Conservation (phyloP, 2,888 invertebrate genomes). For the Aspidiotus destructor region DNA sequence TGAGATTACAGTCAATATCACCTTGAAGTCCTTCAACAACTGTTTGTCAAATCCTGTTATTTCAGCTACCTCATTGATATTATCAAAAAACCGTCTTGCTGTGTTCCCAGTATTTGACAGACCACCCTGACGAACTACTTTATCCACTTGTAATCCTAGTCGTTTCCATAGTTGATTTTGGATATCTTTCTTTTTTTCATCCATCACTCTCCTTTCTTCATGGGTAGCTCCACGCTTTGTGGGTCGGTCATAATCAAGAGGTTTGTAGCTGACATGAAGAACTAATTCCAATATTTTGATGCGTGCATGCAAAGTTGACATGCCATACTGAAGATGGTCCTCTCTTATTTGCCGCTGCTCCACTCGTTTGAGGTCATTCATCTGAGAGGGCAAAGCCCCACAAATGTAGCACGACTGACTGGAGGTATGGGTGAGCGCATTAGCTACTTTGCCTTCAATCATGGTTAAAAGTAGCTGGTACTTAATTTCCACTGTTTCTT, state of each 20-base stretch:
- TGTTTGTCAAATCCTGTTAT: background rate
- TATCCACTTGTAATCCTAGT: background rate
- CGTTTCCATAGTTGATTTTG: background rate
- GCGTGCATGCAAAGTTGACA: background rate
- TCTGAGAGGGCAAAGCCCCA: background rate
- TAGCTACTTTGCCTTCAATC: background rate
- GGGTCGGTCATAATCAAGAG: background rate
- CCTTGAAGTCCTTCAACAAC: background rate
- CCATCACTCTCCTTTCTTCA: background rate
- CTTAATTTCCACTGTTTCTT: no score
- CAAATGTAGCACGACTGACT: background rate
- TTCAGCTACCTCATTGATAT: background rate
- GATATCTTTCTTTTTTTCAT: background rate
- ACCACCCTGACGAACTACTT: background rate
- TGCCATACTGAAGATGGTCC: background rate
- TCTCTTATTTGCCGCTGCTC: background rate
- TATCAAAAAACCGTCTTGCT: background rate
- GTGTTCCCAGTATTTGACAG: background rate
- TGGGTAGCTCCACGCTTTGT: background rate
- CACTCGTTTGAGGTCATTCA: background rate
- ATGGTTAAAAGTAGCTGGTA: background rate
- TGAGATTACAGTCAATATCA: background rate
- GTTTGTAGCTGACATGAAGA: background rate
- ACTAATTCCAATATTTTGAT: background rate
- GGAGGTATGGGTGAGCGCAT: background rate